Base-by-base conservation (phyloP, 2,113 vertebrate species). In the Anser cygnoides region DNA sequence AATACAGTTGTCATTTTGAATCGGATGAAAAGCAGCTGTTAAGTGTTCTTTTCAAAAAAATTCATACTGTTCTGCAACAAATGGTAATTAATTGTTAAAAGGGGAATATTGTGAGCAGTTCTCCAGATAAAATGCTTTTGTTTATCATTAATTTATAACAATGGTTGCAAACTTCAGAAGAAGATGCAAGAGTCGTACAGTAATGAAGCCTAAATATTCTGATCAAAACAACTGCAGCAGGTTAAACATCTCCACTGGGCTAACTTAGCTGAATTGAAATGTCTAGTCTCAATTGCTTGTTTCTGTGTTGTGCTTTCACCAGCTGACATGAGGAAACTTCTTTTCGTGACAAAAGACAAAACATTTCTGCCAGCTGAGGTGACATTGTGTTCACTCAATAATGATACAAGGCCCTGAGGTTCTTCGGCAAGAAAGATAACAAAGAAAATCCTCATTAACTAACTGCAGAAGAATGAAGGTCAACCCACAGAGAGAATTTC, bases 331-430 rank as follows among this genome's bases (percentile, higher is more conserved):
- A 97, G 93, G 93, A 98, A 97, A 97, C 94, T 97, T 97, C 94
- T 94, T 86, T 97, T 97, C 94, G 96, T 97, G 97, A 98, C 97
- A 98, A 97, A 98, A 98, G 97, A 98, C 84, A 90, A 97, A 98
- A 97, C 90, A 97, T 92, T 97, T 95, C 98, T 98, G 98, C 97
- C 97, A 98, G 96, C 95, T 19, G 96, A 98, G 96, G 96, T 98
- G 98, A 98, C 97, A 98, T 92, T 98, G 96, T 97, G 94, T 95
- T 98, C 97, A 96, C 95, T 98, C 98, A 97, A 96, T 98, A 98
- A 98, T 89, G 97, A 97, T 97, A 98, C 97, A 98, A 98, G 96
- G 96, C 98, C 97, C 98, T 7, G 79, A 98, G 98, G 97, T 98
- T 97, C 95, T 98, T 98, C 61, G 2, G 96, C 95, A 98, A 96